Base-by-base conservation (phyloP, 2,888 invertebrate species). In the Platycheirus albimanus region DNA sequence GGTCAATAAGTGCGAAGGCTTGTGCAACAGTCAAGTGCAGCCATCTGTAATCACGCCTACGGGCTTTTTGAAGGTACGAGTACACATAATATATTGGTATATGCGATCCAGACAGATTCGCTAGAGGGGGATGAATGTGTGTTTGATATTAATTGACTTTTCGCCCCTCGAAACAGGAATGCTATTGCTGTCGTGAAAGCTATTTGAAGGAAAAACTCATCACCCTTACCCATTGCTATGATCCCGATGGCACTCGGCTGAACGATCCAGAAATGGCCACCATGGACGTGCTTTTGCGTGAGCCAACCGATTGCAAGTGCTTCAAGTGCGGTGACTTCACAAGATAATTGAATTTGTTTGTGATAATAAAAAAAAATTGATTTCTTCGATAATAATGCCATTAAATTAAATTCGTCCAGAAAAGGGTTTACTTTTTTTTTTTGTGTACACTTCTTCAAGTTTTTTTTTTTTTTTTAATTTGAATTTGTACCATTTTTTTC, bases 1-100 rank as follows among this genome's bases (percentile, higher is more conserved):
- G 11, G 97, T 98, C 0, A 97, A 96, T 88, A 98, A 98, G 92
- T 98, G 98, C 88, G 98, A 98, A 90, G 98, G 98, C 20, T 94
- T 95, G 85, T 98, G 98, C 89, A 95, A 93, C 86, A 98, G 98
- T 85, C 97, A 97, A 91, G 97, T 98, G 54, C 96, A 97, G 88
- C 97, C 98, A 1, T 97, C 97, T 58, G 96, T 97, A 36, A 94
- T 95, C 75, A 95, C 97, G 13, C 94, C 96, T 3, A 96, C 96
- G 45, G 97, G 97, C 86, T 97, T 98, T 92, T 92, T 96, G 84
- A 98, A 97, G 87, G 90, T 90, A 63, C 6, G 24, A 0, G 20
- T 24, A 24, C 8, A 41, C n/a, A n/a, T n/a, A n/a, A n/a, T n/a
- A n/a, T n/a, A n/a, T n/a, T n/a, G n/a, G n/a, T n/a, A n/a, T n/a